Base-by-base conservation (phyloP, 2,797 vertebrate genomes). In the Cryptoblepharus egeriae region DNA sequence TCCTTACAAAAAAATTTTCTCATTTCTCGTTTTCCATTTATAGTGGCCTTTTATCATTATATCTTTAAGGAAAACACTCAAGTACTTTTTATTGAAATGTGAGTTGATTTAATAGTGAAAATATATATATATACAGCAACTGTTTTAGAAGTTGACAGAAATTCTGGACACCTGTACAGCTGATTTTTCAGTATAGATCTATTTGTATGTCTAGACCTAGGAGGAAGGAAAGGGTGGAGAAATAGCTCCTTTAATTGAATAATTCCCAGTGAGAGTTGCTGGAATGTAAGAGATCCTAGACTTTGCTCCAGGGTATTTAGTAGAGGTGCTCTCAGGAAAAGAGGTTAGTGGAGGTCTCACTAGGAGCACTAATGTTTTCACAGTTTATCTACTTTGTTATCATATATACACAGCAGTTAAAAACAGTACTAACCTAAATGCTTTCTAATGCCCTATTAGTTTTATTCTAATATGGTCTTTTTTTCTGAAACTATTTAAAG, bases 261-360 rank as follows among this genome's bases (percentile, higher is more conserved):
- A 94, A 93, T 94, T 95, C 92, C 93, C 93, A 93, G 90, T 94
- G 93, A 94, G 91, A 91, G 84, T 90, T 88, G 87, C 93, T 93
- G 90, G 88, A 93, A 93, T 93, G 88, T 93, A 93, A 94, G 92
- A 94, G 93, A 94, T 95, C 94, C 93, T 94, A 93, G 91, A 92
- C 91, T 95, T 95, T 94, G 89, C 91, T 94, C 90, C 89, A 83
- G 88, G 92, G 91, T 92, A 91, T 94, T 92, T 94, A 94, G 90
- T 91, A 89, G 90, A 95, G 92, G 86, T 91, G 85, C 89, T 95
- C 88, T 92, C 87, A 91, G 92, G 92, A 95, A 93, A 88, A 93
- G 92, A 92, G 90, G 88, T 93, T 94, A 92, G 82, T 89, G 71
- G 88, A 93, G 90, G 92, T 93, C 93, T 92, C 91, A 83, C 87